Evolutionary conservation across 1,140 invertebrate species (phyloP).

Genomic region (Argopecten irradians): DNA sequence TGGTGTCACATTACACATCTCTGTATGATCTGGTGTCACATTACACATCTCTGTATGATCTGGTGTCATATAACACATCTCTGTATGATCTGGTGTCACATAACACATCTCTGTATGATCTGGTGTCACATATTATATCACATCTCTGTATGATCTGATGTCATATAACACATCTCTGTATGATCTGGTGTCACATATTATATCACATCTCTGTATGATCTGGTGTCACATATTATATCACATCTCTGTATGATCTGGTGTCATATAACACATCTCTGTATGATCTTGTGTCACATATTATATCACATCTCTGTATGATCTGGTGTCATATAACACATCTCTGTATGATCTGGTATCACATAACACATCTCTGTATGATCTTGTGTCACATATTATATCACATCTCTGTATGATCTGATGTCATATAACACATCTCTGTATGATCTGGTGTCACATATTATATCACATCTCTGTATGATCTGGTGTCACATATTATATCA

Average conservation of each 20-base stretch:
- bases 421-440: background rate
- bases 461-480: slow-evolving; percentile 3
- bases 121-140: background rate
- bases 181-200: background rate
- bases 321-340: background rate
- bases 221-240: background rate
- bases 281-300: background rate
- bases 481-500: background rate
- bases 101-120: background rate
- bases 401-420: background rate
- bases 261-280: too few relatives aligned
- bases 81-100: background rate
- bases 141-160: background rate
- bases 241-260: background rate
- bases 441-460: too few relatives aligned
- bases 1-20: background rate
- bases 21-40: background rate
- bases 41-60: background rate
- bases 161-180: background rate
- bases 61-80: background rate
- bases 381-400: background rate
- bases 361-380: too few relatives aligned
- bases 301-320: background rate
- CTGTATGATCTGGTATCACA: background rate
- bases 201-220: too few relatives aligned